phyloP scores from a whole-genome alignment of 1,140 invertebrate genomes.

The Goniozus legneri region DNA sequence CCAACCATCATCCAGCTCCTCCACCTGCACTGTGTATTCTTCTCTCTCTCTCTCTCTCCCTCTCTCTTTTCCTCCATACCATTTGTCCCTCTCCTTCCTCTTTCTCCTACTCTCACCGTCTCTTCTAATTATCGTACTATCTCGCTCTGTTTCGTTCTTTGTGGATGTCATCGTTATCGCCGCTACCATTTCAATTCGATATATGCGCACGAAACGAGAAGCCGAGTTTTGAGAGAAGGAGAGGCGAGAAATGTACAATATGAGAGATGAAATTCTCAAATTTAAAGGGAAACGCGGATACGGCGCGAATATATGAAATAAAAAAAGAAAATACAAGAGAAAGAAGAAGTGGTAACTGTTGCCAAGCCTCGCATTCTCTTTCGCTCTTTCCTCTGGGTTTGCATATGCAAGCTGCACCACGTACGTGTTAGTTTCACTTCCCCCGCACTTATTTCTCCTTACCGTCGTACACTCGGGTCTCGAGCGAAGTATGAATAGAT shows the following conservation, averaged over 20 bases:
- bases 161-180: slow-evolving; percentile 12
- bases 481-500: too few relatives aligned
- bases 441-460: too few relatives aligned
- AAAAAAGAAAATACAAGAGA: slow-evolving; percentile 8
- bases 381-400: too few relatives aligned
- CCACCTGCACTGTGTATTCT: slow-evolving; percentile 17
- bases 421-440: too few relatives aligned
- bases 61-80: slow-evolving; percentile 14
- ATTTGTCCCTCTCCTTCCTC: slow-evolving; percentile 5
- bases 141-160: slow-evolving; percentile 31
- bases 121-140: slow-evolving; percentile 44
- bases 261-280: too few relatives aligned
- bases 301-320: too few relatives aligned
- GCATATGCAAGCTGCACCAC: too few relatives aligned
- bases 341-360: slow-evolving; percentile 36
- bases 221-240: neutral
- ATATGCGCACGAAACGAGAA: slow-evolving; percentile 5
- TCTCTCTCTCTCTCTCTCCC: slow-evolving; percentile 14
- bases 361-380: slow-evolving; percentile 36
- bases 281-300: too few relatives aligned
- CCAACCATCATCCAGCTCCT: slow-evolving; percentile 18
- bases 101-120: slow-evolving; percentile 12
- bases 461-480: too few relatives aligned
- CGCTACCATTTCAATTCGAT: slow-evolving; percentile 1
- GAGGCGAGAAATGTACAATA: neutral